Evolutionary conservation across 2,113 vertebrate species (phyloP).

Genomic region (Chunga burmeisteri): DNA sequence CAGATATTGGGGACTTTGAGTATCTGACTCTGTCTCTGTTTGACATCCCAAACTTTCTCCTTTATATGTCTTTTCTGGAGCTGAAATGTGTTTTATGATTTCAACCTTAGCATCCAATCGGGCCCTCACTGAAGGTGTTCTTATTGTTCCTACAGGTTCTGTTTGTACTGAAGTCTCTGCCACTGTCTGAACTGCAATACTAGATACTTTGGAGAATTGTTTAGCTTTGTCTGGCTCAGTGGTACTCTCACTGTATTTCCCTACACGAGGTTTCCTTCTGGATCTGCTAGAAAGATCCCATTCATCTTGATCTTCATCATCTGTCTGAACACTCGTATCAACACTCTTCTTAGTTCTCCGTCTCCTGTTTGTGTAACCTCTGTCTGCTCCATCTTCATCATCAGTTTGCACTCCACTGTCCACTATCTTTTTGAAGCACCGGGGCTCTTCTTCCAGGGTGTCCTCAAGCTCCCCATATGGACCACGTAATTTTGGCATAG

Average conservation of each 20-base stretch:
- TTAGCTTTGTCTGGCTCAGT: conserved; percentile 80
- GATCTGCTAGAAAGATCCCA: conserved; percentile 90
- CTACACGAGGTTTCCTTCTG: conserved; percentile 83
- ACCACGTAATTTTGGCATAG: conserved; percentile 74
- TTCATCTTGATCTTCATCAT: conserved; percentile 97
- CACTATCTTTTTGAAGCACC: conserved; percentile 85
- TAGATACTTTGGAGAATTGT: conserved; percentile 87
- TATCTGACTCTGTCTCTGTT: conserved; percentile 89
- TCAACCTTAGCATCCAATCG: conserved; percentile 91
- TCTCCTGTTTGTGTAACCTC: conserved; percentile 82
- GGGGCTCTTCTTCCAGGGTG: conserved; percentile 68
- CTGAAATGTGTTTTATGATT: conserved; percentile 95
- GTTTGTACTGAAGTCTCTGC: conserved; percentile 98
- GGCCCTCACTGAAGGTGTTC: conserved; percentile 85
- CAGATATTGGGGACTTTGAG: conserved; percentile 76
- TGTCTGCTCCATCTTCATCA: conserved; percentile 91
- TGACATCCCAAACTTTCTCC: conserved; percentile 93
- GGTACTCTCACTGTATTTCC: conserved; percentile 81
- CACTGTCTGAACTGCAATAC: conserved; percentile 95
- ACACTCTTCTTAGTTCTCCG: conserved; percentile 87
- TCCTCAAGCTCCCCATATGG: conserved; percentile 81
- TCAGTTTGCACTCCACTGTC: conserved; percentile 97
- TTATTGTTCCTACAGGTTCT: conserved; percentile 91
- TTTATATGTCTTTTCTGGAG: conserved; percentile 91
- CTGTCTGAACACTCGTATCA: conserved; percentile 92